Evolutionary conservation across 2,113 vertebrate species (phyloP), one percentile per base, ranked within the genome.

Genomic region (Xenotilapia caudafasciata): DNA sequence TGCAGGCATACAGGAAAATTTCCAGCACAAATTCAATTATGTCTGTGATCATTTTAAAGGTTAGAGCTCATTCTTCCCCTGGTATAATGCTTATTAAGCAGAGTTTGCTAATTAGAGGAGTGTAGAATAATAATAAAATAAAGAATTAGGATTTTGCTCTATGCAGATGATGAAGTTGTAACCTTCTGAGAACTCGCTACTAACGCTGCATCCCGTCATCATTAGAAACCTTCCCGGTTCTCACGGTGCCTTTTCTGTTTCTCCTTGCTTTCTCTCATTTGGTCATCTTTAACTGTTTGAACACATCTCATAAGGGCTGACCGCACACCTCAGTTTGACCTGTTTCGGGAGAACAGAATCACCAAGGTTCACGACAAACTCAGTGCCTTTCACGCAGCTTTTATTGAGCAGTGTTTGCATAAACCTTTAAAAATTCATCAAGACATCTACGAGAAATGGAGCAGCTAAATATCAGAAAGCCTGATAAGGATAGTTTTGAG

Each of bases 281-380:
- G 28, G 6, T 55, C 90, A 82, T 90, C 79, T 88, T 83, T 92
- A 88, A 81, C 70, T 87, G 84, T 90, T 19, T 62, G 35, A 51
- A 86, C 23, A 12, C 83, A 55, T 80, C 6, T 60, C 75, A 79
- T 79, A 56, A 56, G 47, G 49, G 28, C 56, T 83, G 68, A 83
- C 82, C 86, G 80, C 55, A 80, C 77, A 90, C 79, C 87, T 89
- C 54, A 4, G 56, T 12, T 14, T 38, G 33, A 60, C 38, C 21
- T 49, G 79, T 85, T 70, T 55, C 12, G n/a, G 35, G 11, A 14
- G 35, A 68, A 40, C 3, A 40, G 26, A 77, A 49, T 77, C 19
- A 33, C 10, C 40, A 11, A 75, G 40, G 13, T 15, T 45, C 68
- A 28, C 0, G 2, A 75, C 45, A 2, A 77, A 12, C 45, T 49